Evolutionary conservation across 1,140 invertebrate genomes (phyloP).

Genomic region (Drosophila virilis): DNA sequence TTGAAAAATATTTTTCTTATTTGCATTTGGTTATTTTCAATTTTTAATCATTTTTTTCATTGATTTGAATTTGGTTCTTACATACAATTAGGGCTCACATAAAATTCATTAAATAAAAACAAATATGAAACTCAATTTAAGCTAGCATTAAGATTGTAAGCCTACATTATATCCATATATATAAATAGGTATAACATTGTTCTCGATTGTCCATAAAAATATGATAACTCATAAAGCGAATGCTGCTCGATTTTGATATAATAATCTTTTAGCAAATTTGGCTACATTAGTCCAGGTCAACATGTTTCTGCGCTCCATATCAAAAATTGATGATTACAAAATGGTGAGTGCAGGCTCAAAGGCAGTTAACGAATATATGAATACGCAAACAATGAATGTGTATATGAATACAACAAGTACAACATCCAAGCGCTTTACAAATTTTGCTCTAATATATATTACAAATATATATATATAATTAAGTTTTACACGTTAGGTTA

Average conservation of each 20-base stretch:
- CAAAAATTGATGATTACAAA: constrained; percentile 99
- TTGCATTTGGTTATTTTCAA: constrained; percentile 15
- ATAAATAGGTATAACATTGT: constrained; percentile 1
- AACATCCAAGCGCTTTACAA: constrained; percentile 62
- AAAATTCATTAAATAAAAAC: constrained; percentile 56
- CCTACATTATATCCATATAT: neutral
- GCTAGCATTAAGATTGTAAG: constrained; percentile 18
- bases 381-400: neutral
- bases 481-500: no score
- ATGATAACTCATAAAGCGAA: constrained; percentile 35
- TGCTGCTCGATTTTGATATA: constrained; percentile 57
- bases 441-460: constrained; percentile 45
- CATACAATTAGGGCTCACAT: constrained; percentile 67
- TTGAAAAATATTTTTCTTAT: constrained; percentile 24
- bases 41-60: constrained; percentile 8
- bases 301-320: constrained; percentile 97
- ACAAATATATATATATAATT: constrained; percentile 30
- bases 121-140: constrained; percentile 11
- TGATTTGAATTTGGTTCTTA: constrained; percentile 9
- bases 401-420: constrained; percentile 47
- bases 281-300: constrained; percentile 94
- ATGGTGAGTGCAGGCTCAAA: constrained; percentile 92
- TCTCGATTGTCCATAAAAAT: constrained; percentile 13
- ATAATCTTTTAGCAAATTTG: constrained; percentile 87
- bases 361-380: constrained; percentile 24